A percentile compares a stretch with the other conserved stretches of the same genome.
phyloP scores from a whole-genome alignment of 2,113 vertebrate genomes.

The Ageneiosus marmoratus region DNA sequence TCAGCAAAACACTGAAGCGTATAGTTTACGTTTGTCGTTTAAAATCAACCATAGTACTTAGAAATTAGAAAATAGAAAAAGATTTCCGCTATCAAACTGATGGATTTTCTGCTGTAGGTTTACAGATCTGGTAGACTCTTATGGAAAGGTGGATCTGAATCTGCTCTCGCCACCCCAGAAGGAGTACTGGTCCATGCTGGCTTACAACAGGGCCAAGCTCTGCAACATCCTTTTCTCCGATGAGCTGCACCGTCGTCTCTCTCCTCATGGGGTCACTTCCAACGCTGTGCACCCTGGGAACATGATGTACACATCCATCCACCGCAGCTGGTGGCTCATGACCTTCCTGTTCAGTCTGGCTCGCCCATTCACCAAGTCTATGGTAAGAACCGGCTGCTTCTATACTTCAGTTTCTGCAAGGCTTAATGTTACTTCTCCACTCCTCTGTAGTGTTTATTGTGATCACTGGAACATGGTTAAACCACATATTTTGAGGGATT shows the following conservation, averaged over 20 bases:
- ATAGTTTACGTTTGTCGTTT: not conserved
- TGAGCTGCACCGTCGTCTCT: constrained; percentile 89
- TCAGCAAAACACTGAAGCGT: not conserved
- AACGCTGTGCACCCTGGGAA: constrained; percentile 94
- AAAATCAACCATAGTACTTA: not conserved
- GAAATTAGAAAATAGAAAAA: not conserved
- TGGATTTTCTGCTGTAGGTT: constrained; percentile 74
- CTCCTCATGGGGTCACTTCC: constrained; percentile 82
- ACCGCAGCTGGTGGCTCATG: constrained; percentile 92
- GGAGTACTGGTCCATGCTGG: constrained; percentile 94
- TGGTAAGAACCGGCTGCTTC: constrained; percentile 78
- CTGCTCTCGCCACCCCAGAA: constrained; percentile 84
- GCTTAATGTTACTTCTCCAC: not conserved
- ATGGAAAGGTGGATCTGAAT: constrained; percentile 83
- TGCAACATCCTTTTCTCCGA: constrained; percentile 93
- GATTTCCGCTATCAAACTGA: not conserved
- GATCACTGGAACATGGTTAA: not conserved
- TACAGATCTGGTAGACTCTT: constrained; percentile 84
- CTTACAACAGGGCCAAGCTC: constrained; percentile 95
- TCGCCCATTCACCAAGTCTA: constrained; percentile 94
- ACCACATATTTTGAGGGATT: not conserved
- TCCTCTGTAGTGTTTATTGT: not conserved
- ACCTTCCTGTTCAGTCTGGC: constrained; percentile 88
- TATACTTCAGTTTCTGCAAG: not conserved
- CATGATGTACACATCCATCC: constrained; percentile 91